Conservation (phyloP, 2,113 vertebrate genomes). For the Pangasianodon hypophthalmus region DNA sequence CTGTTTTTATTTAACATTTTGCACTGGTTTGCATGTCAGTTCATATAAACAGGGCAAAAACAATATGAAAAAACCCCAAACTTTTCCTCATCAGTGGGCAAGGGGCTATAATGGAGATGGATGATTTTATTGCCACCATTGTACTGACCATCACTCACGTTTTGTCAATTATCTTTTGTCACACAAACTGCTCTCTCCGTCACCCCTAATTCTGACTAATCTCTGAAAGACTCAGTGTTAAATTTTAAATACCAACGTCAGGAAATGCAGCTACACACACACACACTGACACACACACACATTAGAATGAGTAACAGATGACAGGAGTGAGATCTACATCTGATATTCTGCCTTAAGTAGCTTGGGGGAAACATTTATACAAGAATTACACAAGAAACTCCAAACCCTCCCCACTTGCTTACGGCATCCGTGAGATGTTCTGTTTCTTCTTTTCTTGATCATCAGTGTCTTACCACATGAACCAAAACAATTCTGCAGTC, state of each 20-base stretch:
- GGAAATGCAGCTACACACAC: conserved; percentile 9
- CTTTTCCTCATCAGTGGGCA: no score
- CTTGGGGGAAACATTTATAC: conserved; percentile 43
- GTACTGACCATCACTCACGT: not conserved
- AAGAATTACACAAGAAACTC: conserved; percentile 40
- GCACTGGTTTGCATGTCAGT: not conserved
- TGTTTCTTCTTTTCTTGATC: conserved; percentile 25
- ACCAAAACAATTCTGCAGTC: conserved; percentile 22
- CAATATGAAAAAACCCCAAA: not conserved
- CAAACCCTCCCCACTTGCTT: conserved; percentile 1
- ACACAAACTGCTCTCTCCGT: not conserved
- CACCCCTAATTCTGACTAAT: not conserved
- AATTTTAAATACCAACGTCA: not conserved
- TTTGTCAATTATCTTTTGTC: not conserved
- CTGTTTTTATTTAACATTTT: conserved; percentile 3
- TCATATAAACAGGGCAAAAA: not conserved
- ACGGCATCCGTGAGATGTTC: conserved; percentile 20
- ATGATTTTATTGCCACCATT: not conserved
- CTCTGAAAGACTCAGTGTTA: not conserved
- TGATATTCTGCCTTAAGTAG: conserved; percentile 38
- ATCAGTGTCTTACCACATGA: conserved; percentile 20
- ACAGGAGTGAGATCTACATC: conserved; percentile 34
- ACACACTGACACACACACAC: conserved; percentile 1
- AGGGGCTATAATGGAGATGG: not conserved
- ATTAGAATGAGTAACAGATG: conserved; percentile 43